Evolutionary conservation across 2,888 invertebrate species (phyloP).

Genomic region (Lydus trimaculatus): DNA sequence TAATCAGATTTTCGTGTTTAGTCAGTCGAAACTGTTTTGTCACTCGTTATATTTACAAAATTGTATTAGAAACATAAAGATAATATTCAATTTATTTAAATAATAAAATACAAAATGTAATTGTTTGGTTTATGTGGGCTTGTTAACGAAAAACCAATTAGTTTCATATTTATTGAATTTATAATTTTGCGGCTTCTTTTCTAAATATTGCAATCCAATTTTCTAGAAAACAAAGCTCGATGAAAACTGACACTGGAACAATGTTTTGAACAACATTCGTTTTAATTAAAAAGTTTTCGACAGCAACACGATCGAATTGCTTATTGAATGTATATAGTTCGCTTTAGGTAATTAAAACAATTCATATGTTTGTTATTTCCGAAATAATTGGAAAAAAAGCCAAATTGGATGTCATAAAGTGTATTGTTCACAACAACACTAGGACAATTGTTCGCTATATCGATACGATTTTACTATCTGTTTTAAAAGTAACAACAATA

Average conservation of each 20-base stretch:
- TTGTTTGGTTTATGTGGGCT: not conserved
- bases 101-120: not conserved
- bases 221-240: not conserved
- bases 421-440: no score
- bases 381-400: no score
- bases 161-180: not conserved
- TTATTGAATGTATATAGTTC: no score
- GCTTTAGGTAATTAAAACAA: no score
- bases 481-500: no score
- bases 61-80: not conserved
- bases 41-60: not conserved
- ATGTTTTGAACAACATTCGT: not conserved
- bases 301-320: no score
- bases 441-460: no score
- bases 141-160: not conserved
- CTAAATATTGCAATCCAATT: not conserved
- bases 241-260: not conserved
- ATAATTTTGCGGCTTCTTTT: not conserved
- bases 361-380: no score
- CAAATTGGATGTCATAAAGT: no score
- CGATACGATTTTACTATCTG: no score
- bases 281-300: constrained; percentile 1
- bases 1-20: not conserved
- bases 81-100: no score
- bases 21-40: not conserved